Base-by-base conservation (phyloP, 1,140 invertebrate genomes). In the Nasonia longicornis region DNA sequence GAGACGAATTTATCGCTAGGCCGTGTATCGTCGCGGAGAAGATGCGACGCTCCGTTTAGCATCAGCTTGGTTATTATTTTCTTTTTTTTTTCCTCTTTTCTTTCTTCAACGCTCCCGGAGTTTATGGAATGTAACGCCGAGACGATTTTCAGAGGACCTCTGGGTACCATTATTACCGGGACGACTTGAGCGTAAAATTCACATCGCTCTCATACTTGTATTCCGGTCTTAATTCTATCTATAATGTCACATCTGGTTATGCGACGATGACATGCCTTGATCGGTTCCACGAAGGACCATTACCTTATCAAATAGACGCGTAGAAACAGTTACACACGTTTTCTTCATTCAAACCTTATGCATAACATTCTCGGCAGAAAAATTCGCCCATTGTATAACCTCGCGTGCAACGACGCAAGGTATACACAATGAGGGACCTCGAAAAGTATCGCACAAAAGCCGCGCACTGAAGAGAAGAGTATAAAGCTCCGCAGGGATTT, bases 101-200 rank as follows among this genome's bases (percentile, higher is more conserved):
- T 66, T 66, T 66, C 63, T 66, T 31, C 35, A 80, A 73, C 66
- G 52, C 35, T 45, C 31, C 35, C 52, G 26, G 16, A 26, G 58
- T 58, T 79, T 71, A 71, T 71, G 77, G 48, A 79, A 79, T 80
- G 70, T 80, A 80, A 80, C 58, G 52, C 20, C 58, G 48, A 77
- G 29, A 64, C 38, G 31, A 42, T 48, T 80, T 58, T 80, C 67
- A 75, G 22, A 69, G 79, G 73, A 76, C 74, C 74, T 58, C n/a
- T 35, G 73, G 74, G 67, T 71, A 77, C 35, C 48, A 38, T 74
- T 80, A 80, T 76, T 81, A 75, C 52, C 42, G 42, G 11, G 35
- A 67, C 67, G 48, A 75, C 58, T 80, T 52, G 71, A 74, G 58
- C 58, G 22, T 80, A 80, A 73, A 75, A 74, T 67, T 74, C 66